phyloP scores from a whole-genome alignment of 2,888 invertebrate genomes.

The Aleiodes testaceus region DNA sequence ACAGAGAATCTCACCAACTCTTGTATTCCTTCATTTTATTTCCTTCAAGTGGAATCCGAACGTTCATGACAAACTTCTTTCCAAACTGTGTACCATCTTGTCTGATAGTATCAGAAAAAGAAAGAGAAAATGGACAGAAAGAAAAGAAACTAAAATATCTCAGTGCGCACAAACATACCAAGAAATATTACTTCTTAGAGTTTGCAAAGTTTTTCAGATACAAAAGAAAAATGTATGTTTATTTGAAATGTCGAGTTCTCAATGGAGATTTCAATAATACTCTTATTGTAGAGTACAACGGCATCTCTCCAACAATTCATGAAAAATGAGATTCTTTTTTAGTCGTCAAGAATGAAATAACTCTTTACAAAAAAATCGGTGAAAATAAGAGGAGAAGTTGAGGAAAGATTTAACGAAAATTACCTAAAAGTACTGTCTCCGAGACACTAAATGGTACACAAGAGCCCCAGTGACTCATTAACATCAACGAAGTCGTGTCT shows the following conservation, averaged over 20 bases:
- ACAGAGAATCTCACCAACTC: conserved; percentile 32
- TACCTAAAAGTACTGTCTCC: too few species aligned
- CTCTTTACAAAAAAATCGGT: too few species aligned
- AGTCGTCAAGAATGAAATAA: too few species aligned
- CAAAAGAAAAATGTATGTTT: neutral
- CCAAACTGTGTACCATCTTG: conserved; percentile 17
- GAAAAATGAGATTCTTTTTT: too few species aligned
- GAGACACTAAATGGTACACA: too few species aligned
- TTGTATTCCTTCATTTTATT: conserved; percentile 43
- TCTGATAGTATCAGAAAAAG: conserved; percentile 8
- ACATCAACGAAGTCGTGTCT: too few species aligned
- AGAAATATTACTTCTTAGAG: conserved; percentile 8
- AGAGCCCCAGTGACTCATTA: too few species aligned
- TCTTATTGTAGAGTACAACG: neutral
- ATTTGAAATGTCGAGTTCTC: conserved; percentile 10
- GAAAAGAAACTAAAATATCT: conserved; percentile 1
- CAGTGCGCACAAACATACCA: conserved; percentile 2
- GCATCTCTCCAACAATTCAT: too few species aligned
- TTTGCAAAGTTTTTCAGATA: neutral
- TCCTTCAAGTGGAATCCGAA: conserved; percentile 53
- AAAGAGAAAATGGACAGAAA: neutral
- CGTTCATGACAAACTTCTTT: conserved; percentile 48
- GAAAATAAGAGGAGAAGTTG: too few species aligned
- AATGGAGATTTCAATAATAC: conserved; percentile 1
- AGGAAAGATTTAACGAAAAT: too few species aligned